These are phyloP conservation scores for Xylocampa areola DNA, from an alignment of 2,888 invertebrate genomes.

Conservation along the genomic window DNA sequence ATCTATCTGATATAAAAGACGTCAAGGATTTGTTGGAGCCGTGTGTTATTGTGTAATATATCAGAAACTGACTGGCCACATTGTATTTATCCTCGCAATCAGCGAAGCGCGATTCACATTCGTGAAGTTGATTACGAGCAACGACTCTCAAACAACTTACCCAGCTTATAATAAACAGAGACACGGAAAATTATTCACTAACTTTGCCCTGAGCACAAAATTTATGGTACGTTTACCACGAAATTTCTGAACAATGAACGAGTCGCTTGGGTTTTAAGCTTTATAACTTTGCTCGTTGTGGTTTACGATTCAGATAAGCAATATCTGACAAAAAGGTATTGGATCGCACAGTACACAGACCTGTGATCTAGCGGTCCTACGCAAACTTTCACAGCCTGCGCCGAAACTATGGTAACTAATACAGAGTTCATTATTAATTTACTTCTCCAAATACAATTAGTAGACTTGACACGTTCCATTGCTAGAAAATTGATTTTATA, in stretches of 20 bases:
- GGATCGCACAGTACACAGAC: constrained; percentile 41
- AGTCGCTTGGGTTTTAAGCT: constrained; percentile 83
- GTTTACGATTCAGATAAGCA: constrained; percentile 73
- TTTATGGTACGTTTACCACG: constrained; percentile 87
- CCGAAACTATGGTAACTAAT: constrained; percentile 4
- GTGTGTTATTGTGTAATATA: constrained; percentile 13
- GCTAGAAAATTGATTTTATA: background rate
- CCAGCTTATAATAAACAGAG: constrained; percentile 87
- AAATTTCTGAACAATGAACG: constrained; percentile 86
- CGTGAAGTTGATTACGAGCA: constrained; percentile 80
- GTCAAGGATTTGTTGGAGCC: background rate
- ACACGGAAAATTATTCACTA: constrained; percentile 88
- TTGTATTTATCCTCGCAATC: constrained; percentile 62
- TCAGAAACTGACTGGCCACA: constrained; percentile 17
- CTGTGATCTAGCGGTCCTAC: constrained; percentile 18
- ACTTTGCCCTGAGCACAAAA: constrained; percentile 84
- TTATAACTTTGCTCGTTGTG: constrained; percentile 77
- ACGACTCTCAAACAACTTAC: constrained; percentile 81
- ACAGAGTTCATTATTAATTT: constrained; percentile 1
- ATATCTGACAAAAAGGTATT: constrained; percentile 61
- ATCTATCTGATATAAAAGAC: too few relatives aligned
- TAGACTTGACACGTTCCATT: background rate
- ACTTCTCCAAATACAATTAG: background rate
- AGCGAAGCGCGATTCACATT: constrained; percentile 75
- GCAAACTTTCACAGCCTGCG: constrained; percentile 14